A percentile compares a stretch with the other conserved stretches of the same genome.
phyloP scores from a whole-genome alignment of 2,113 vertebrate species.

The Tachuris rubrigastra region DNA sequence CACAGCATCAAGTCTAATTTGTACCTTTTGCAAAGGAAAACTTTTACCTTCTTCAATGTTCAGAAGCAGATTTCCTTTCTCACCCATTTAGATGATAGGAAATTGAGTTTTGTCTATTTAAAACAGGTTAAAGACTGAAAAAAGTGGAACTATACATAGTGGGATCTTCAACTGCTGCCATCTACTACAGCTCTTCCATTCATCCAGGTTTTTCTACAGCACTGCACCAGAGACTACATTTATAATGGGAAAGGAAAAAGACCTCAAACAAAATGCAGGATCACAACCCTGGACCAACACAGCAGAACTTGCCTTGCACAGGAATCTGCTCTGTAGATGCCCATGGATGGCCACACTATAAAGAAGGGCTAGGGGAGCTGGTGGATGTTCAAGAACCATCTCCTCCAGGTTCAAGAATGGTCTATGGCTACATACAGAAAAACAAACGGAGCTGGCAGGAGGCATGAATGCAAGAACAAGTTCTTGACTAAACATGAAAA shows the following conservation, averaged over 20 bases:
- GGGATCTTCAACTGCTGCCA: background rate
- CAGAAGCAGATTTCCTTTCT: background rate
- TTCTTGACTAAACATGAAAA: background rate
- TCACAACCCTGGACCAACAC: background rate
- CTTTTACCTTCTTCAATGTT: background rate
- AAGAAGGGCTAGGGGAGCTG: background rate
- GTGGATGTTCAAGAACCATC: background rate
- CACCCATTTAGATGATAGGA: background rate
- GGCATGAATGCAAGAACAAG: background rate
- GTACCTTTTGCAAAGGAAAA: background rate
- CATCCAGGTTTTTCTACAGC: background rate
- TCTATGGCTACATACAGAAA: background rate
- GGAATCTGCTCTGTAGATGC: background rate
- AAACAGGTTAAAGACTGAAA: background rate
- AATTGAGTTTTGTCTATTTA: background rate
- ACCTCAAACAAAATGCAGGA: background rate
- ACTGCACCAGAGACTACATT: background rate
- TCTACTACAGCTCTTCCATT: background rate
- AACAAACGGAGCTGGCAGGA: background rate
- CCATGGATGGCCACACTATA: background rate
- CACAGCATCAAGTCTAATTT: background rate
- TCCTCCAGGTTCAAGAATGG: background rate
- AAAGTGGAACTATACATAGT: background rate
- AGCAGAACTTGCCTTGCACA: background rate
- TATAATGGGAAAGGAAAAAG: background rate